Evolutionary conservation across 2,797 vertebrate species (phyloP).

Genomic region (Fratercula arctica): DNA sequence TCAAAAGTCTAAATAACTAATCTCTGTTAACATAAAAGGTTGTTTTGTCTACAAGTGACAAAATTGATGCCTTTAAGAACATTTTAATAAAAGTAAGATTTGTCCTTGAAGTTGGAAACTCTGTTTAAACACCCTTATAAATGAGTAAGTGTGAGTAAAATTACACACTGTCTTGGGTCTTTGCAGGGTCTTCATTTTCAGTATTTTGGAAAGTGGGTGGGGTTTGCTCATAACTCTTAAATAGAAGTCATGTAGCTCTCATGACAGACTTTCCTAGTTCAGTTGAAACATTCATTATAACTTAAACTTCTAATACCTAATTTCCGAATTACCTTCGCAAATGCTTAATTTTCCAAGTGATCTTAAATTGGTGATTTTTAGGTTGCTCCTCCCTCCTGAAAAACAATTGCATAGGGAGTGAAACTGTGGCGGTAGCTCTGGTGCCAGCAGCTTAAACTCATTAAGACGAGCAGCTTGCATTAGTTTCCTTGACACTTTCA

Average conservation of each 20-base stretch:
- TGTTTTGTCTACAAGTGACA: neutral
- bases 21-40: neutral
- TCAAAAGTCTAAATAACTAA: neutral
- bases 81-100: neutral
- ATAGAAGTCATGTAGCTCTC: neutral
- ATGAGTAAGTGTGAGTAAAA: neutral
- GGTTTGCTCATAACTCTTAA: neutral
- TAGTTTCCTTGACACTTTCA: constrained; percentile 49
- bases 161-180: neutral
- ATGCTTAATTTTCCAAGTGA: neutral
- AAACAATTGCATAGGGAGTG: constrained; percentile 49
- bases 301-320: neutral
- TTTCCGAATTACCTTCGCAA: neutral
- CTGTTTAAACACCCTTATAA: neutral
- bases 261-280: neutral
- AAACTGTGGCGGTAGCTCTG: neutral
- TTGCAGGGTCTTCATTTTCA: neutral
- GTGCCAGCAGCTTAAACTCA: constrained; percentile 56
- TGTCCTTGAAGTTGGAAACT: neutral
- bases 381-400: constrained; percentile 8
- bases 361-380: neutral
- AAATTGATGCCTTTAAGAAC: neutral
- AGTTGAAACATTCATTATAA: neutral
- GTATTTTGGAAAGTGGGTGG: neutral
- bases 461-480: constrained; percentile 49